Evolutionary conservation across 1,140 invertebrate genomes (phyloP), one percentile per base, ranked within the genome.

Genomic region (Aphidius gifuensis): DNA sequence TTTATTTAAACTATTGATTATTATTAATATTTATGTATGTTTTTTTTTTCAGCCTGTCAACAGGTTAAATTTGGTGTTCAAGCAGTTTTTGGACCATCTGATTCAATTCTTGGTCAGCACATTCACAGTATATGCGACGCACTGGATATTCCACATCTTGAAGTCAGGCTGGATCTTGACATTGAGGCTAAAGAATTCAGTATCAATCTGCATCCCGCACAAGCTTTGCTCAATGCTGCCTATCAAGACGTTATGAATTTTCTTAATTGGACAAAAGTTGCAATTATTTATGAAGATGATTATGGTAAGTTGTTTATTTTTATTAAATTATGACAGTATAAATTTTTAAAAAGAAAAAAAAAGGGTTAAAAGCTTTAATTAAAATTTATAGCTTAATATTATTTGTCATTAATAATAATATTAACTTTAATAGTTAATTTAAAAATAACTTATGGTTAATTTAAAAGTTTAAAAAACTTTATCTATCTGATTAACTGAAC

Each of bases 241-340:
- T 87, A 87, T 69, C 80, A 84, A 64, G 88, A 90, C 73, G 80
- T 90, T 65, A 86, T 90, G 79, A 75, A 77, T 58, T 87, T 87
- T 72, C 83, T 89, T 66, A 88, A 89, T 67, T 91, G 89, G 89
- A 88, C 86, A 23, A 82, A 83, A 72, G 86, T 90, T 60, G 88
- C 87, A 43, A 85, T 91, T 60, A 80, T 91, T 43, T 90, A 90
- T 72, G 88, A 91, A 72, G 85, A 90, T 68, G 86, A 89, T 70
- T 85, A 87, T 61, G 87, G 89, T 90, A 71, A 81, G 77, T 74
- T 16, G 0, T 42, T 46, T 16, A 16, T 16, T 46, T 39, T 42
- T 32, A 39, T n/a, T 16, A 16, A 16, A 16, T 16, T 16, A 16
- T 16, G 16, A 16, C 16, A 16, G 16, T 16, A 16, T 16, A 16